phyloP scores from a whole-genome alignment of 2,797 vertebrate species.

The Phalanger gymnotis region DNA sequence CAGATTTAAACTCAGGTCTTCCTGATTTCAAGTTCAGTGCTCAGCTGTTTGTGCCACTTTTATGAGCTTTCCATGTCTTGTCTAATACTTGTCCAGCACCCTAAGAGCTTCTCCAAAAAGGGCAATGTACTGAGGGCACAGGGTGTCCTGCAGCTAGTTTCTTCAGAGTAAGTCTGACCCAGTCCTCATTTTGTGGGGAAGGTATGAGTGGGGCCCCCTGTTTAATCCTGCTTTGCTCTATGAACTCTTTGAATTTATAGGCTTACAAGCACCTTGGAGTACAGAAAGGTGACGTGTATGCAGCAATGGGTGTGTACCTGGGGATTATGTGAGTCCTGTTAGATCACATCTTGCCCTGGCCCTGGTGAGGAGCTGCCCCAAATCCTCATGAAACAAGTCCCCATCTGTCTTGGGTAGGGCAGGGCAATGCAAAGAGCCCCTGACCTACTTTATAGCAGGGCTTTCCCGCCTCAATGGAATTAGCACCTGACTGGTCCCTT shows the following conservation, averaged over 20 bases:
- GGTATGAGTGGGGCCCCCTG: not conserved
- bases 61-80: not conserved
- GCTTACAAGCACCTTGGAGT: not conserved
- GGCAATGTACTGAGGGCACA: not conserved
- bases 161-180: not conserved
- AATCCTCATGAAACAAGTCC: not conserved
- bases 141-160: not conserved
- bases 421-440: not conserved
- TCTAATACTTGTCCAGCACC: not conserved
- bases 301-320: not conserved
- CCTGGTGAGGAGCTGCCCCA: not conserved
- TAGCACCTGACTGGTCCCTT: not conserved
- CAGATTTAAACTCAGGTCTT: not conserved
- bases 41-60: not conserved
- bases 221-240: not conserved
- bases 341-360: not conserved
- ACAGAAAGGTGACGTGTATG: not conserved
- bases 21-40: not conserved
- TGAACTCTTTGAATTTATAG: not conserved
- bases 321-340: not conserved
- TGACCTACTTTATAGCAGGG: not conserved
- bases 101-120: not conserved
- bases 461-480: not conserved
- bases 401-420: not conserved
- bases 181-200: not conserved